Evolutionary conservation across 2,113 vertebrate species (phyloP), one percentile per base, ranked within the genome.

Genomic region (Bubo blakistoni): DNA sequence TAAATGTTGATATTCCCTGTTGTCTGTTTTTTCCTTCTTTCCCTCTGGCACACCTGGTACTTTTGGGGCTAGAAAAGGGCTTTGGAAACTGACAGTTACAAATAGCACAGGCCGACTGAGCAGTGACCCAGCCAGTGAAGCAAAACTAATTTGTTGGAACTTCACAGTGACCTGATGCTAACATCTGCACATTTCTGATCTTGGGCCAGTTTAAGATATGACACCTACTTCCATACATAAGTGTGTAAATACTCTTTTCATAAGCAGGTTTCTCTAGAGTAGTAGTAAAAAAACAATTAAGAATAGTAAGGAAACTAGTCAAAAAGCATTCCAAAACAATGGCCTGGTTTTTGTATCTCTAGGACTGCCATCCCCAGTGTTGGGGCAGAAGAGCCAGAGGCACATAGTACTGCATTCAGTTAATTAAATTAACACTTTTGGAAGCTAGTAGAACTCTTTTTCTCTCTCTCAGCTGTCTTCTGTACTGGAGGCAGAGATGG

Each of bases 401-500:
- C 47, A 59, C n/a, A 32, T 2, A 61, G 13, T 52, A 36, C 63
- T 73, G 54, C 15, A 59, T 73, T 71, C 34, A 44, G 10, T 91
- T 94, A 65, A 81, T 87, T 71, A 87, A 90, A 71, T 38, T 6
- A 59, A 34, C 29, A 11, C n/a, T 88, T 66, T 52, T 18, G 24
- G 9, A 84, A 62, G 32, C 59, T 96, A 88, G 83, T 40, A 77
- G 29, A 19, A 22, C 17, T 74, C 32, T 32, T 52, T 57, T 46
- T 88, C 74, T 92, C 42, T 91, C 47, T 86, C 61, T 84, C 96
- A 99, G 99, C 99, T 96, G 99, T 99, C 36, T 99, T 99, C 96
- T 99, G 98, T 92, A 99, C 99, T 49, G 99, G 99, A 88, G 99
- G 99, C 71, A 98, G 99, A 98, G 99, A 99, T 97, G 99, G 99